Base-by-base conservation (phyloP, 2,888 invertebrate genomes). In the Temnothorax rugatulus region DNA sequence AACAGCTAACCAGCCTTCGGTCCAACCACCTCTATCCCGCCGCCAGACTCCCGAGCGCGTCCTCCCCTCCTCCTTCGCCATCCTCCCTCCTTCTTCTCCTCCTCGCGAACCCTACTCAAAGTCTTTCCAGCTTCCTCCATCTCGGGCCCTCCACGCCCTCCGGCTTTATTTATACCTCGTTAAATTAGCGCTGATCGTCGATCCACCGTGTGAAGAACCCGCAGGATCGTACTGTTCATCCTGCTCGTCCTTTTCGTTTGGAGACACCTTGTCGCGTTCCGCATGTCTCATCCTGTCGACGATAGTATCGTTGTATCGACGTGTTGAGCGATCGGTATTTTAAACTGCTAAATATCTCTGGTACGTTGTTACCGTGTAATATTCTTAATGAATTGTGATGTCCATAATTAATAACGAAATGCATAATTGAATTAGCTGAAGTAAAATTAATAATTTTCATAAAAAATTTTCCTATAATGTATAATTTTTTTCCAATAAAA, bases 111-210 rank as follows among this genome's bases (percentile, higher is more conserved):
- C 86, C 89, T 84, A 87, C 90, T 89, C 89, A 89, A 90, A 89
- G 86, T 86, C 89, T 84, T 86, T 86, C 76, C 84, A 87, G 82
- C 88, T 89, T 86, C 86, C 85, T 84, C 83, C 84, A 29, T 86
- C 84, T 63, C 83, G 76, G 81, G 47, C 69, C 74, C 84, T 76
- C 84, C 75, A 79, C 83, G 79, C 82, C 85, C 84, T 87, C 76
- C 34, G 85, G 86, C 89, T 93, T 92, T 93, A 93, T 93, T 93
- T 93, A 92, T 93, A 91, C 91, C 92, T 92, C 92, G 93, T 93
- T 93, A 93, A 94, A 94, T 93, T 93, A 94, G 91, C 90, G 92
- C 91, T 91, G 92, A 93, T 94, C 92, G 91, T 86, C 91, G 91
- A 92, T 91, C 91, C 88, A 89, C 88, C 87, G 88, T 83, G 85